Evolutionary conservation across 2,888 invertebrate genomes (phyloP).

Genomic region (Nephrotoma guestfalica): DNA sequence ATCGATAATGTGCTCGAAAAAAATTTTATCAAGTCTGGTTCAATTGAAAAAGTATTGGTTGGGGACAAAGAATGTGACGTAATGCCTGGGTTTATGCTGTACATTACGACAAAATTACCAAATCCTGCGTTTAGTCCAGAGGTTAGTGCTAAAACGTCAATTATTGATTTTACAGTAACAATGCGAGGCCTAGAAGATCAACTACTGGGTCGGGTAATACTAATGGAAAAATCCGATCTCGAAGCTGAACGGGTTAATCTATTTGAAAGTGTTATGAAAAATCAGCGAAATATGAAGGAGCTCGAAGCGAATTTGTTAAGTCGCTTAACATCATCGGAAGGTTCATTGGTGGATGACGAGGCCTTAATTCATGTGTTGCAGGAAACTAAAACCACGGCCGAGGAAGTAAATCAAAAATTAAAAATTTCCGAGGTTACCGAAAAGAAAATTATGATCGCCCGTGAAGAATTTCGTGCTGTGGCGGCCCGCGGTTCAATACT

Average conservation of each 20-base stretch:
- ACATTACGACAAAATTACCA: conserved; percentile 89
- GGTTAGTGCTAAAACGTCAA: conserved; percentile 90
- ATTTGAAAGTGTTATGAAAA: conserved; percentile 91
- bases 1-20: conserved; percentile 94
- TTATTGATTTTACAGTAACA: conserved; percentile 95
- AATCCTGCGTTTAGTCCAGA: conserved; percentile 96
- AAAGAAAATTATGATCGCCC: conserved; percentile 80
- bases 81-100: conserved; percentile 87
- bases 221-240: conserved; percentile 91
- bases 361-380: conserved; percentile 80
- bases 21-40: conserved; percentile 94
- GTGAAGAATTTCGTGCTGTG: conserved; percentile 91
- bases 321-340: conserved; percentile 84
- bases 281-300: conserved; percentile 92
- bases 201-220: conserved; percentile 78
- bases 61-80: conserved; percentile 97
- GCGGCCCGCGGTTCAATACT: conserved; percentile 88
- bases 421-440: conserved; percentile 87
- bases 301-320: conserved; percentile 82
- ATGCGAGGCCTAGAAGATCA: conserved; percentile 95
- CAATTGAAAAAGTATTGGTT: conserved; percentile 85
- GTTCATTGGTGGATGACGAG: conserved; percentile 91
- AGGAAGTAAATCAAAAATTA: conserved; percentile 89
- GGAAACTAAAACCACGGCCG: conserved; percentile 75
- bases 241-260: conserved; percentile 87